phyloP scores from a whole-genome alignment of 1,140 invertebrate genomes.

The Homalodisca vitripennis region DNA sequence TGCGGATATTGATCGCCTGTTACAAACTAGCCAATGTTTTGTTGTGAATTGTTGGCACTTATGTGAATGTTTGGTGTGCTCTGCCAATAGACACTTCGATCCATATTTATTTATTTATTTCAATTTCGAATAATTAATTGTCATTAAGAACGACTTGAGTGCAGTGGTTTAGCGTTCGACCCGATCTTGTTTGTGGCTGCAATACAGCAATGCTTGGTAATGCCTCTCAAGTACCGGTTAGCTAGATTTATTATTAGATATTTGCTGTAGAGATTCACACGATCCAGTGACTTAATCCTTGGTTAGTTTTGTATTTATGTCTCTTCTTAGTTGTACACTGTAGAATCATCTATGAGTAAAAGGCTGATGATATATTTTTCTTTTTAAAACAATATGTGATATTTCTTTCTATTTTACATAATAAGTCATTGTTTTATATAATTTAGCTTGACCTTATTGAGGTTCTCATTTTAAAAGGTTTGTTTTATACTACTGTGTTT shows the following conservation, averaged over 20 bases:
- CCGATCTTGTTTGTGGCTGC: constrained; percentile 17
- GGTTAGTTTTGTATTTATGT: constrained; percentile 12
- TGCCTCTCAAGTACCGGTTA: constrained; percentile 10
- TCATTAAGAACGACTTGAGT: constrained; percentile 19
- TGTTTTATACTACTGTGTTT: neutral
- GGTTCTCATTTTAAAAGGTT: neutral
- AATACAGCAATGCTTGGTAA: constrained; percentile 12
- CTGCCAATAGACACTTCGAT: constrained; percentile 23
- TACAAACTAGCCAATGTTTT: constrained; percentile 16
- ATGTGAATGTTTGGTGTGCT: constrained; percentile 25
- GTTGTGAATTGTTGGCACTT: constrained; percentile 21
- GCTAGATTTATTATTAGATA: neutral
- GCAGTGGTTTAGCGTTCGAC: constrained; percentile 10
- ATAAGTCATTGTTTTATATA: constrained; percentile 18
- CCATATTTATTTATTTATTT: constrained; percentile 27
- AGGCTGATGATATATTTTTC: constrained; percentile 22
- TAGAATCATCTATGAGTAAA: constrained; percentile 7
- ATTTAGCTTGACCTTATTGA: constrained; percentile 11
- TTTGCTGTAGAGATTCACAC: constrained; percentile 1
- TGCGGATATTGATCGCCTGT: neutral
- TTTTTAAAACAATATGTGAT: constrained; percentile 11
- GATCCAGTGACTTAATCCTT: constrained; percentile 13
- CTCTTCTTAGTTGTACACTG: constrained; percentile 6
- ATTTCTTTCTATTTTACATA: constrained; percentile 6
- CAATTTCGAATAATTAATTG: constrained; percentile 15